A percentile compares a stretch with the other conserved stretches of the same genome.
Evolutionary conservation across 1,140 invertebrate species (phyloP).

Genomic region (Trichomalopsis sarcophagae): DNA sequence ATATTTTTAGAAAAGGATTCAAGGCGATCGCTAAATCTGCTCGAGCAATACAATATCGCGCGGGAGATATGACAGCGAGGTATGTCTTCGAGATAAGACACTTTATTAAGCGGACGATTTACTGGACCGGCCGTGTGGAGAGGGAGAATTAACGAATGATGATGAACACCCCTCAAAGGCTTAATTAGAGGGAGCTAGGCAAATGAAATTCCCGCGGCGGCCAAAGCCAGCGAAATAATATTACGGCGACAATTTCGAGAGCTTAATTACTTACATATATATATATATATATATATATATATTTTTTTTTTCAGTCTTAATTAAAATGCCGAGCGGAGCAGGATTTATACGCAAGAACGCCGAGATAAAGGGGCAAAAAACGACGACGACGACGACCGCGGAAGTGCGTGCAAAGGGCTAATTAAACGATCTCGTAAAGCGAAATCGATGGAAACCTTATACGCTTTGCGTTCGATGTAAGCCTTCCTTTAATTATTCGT

Average conservation of each 20-base stretch:
- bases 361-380: not conserved
- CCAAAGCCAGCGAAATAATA: not conserved
- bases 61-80: not conserved
- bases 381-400: no score
- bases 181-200: constrained; percentile 8
- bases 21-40: not conserved
- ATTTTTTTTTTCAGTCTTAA: constrained; percentile 14
- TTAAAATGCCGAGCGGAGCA: not conserved
- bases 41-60: not conserved
- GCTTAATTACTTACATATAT: constrained; percentile 15
- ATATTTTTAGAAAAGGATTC: not conserved
- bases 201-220: not conserved
- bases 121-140: no score
- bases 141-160: not conserved
- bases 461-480: not conserved
- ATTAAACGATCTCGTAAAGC: not conserved
- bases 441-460: not conserved
- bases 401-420: not conserved
- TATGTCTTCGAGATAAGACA: not conserved
- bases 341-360: not conserved
- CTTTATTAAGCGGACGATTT: not conserved
- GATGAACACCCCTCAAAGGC: not conserved
- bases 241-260: constrained; percentile 31
- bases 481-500: not conserved
- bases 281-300: no score